A percentile compares a stretch with the other conserved stretches of the same genome.
phyloP scores from a whole-genome alignment of 2,888 invertebrate genomes.

The Zygogramma bicolorata region DNA sequence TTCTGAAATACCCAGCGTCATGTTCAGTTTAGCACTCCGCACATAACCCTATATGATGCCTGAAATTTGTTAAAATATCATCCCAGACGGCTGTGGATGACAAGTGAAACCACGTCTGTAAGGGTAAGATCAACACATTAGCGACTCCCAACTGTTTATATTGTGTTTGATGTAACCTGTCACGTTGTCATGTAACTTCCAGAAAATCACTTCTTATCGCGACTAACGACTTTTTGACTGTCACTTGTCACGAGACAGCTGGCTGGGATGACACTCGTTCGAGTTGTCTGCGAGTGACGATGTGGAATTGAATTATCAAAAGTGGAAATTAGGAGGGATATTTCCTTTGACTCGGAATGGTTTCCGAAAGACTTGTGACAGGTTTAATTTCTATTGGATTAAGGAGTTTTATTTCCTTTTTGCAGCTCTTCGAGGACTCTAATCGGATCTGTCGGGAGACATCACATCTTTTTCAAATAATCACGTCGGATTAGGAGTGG shows the following conservation, averaged over 20 bases:
- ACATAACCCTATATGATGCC: not conserved
- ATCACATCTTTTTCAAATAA: not conserved
- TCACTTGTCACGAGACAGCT: constrained; percentile 52
- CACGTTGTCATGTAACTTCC: constrained; percentile 59
- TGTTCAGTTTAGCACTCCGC: not conserved
- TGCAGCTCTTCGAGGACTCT: not conserved
- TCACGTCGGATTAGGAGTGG: not conserved
- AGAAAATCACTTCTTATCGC: constrained; percentile 55
- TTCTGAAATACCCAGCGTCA: not conserved
- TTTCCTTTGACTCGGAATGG: not conserved
- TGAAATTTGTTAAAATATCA: not conserved
- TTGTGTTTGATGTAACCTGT: constrained; percentile 62
- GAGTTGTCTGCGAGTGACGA: not conserved
- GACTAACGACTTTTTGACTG: constrained; percentile 56
- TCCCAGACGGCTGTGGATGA: constrained; percentile 42
- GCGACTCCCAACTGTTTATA: constrained; percentile 58
- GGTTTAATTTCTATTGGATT: constrained; percentile 17
- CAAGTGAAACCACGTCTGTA: constrained; percentile 45
- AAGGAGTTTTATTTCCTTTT: not conserved
- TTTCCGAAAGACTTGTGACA: not conserved
- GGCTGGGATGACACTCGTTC: constrained; percentile 20
- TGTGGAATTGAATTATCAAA: not conserved
- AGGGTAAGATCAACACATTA: constrained; percentile 61
- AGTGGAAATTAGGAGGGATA: constrained; percentile 5
- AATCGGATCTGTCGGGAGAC: not conserved